These are phyloP conservation scores for Latrodectus geometricus DNA, from an alignment of 1,140 invertebrate genomes.

Conservation along the genomic window DNA sequence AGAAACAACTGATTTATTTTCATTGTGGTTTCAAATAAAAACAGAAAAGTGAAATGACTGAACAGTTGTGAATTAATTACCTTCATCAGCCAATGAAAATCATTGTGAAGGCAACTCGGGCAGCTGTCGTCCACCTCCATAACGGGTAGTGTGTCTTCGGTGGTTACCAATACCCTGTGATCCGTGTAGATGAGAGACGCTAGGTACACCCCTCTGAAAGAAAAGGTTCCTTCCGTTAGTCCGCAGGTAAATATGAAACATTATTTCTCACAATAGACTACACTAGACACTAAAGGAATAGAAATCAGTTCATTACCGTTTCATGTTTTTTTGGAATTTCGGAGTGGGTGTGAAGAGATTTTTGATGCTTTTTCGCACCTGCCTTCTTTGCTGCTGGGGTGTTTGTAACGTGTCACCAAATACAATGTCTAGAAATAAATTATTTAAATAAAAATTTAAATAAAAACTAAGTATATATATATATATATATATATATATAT, in stretches of 20 bases:
- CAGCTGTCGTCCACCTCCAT: conserved; percentile 93
- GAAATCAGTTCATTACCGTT: conserved; percentile 74
- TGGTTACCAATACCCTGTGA: conserved; percentile 93
- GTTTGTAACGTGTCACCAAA: conserved; percentile 38
- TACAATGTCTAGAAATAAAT: conserved; percentile 11
- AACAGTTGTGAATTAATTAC: conserved; percentile 70
- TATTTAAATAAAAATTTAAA: too few species aligned
- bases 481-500: too few species aligned
- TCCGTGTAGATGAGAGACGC: conserved; percentile 93
- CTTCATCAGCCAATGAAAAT: conserved; percentile 98
- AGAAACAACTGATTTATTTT: too few species aligned
- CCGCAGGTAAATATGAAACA: background rate
- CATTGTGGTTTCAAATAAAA: too few species aligned
- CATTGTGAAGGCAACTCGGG: conserved; percentile 87
- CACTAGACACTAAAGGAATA: background rate
- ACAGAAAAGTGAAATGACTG: background rate
- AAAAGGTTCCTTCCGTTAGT: background rate
- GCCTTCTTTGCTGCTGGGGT: conserved; percentile 75
- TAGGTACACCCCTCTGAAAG: conserved; percentile 81
- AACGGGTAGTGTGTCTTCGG: conserved; percentile 94
- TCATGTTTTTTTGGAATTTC: conserved; percentile 93
- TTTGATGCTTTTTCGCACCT: conserved; percentile 90
- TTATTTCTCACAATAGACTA: background rate
- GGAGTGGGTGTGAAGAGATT: conserved; percentile 93
- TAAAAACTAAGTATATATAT: too few species aligned